phyloP scores from a whole-genome alignment of 2,797 vertebrate species.

The Rhabdomys pumilio region DNA sequence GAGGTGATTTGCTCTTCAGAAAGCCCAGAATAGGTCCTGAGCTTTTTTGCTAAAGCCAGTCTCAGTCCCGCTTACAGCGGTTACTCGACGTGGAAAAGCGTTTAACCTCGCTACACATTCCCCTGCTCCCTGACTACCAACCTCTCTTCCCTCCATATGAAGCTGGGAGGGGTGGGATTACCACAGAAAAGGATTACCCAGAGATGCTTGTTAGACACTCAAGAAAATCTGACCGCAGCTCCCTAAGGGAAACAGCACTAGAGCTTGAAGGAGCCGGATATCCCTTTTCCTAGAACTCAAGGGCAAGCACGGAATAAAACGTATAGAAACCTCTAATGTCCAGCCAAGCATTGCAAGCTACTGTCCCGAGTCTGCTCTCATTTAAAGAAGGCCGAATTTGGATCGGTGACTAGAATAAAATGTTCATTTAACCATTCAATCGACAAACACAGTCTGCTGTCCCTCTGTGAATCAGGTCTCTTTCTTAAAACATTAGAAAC shows the following conservation, averaged over 20 bases:
- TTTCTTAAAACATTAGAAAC: not conserved
- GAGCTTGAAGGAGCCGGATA: not conserved
- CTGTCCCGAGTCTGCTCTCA: not conserved
- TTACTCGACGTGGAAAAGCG: not conserved
- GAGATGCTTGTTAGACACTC: not conserved
- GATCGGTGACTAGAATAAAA: conserved; percentile 23
- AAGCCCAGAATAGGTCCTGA: conserved; percentile 26
- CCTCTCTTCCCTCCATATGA: not conserved
- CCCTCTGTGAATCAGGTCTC: not conserved
- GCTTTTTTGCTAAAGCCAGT: not conserved
- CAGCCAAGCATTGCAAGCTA: not conserved
- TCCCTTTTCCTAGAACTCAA: conserved; percentile 5
- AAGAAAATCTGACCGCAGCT: not conserved
- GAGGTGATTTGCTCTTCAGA: not conserved
- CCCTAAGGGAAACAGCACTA: not conserved
- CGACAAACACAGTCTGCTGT: not conserved
- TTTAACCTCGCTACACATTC: not conserved
- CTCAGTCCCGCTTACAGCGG: not conserved
- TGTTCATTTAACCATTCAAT: not conserved
- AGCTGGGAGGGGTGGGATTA: not conserved
- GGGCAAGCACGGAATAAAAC: not conserved
- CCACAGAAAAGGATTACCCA: not conserved
- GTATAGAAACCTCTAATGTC: not conserved
- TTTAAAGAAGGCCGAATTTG: conserved; percentile 45
- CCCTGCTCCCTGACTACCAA: not conserved